These are phyloP conservation scores for Neolamprologus modestus DNA, from an alignment of 2,113 vertebrate species.

Conservation along the genomic window DNA sequence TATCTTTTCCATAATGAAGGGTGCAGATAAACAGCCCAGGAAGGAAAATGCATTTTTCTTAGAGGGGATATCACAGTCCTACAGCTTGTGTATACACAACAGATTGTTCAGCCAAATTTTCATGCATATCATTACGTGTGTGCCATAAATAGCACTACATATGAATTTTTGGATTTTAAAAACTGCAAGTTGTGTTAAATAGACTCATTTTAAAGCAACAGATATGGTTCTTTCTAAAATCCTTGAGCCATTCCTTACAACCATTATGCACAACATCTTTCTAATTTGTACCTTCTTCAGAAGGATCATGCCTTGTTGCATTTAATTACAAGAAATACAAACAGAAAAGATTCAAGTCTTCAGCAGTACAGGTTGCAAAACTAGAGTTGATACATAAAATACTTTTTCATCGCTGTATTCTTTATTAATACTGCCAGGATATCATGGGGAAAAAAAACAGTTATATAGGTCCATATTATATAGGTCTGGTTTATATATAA, in stretches of 20 bases:
- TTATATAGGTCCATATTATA: neutral
- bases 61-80: neutral
- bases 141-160: neutral
- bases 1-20: neutral
- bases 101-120: neutral
- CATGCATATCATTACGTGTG: neutral
- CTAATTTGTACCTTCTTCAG: neutral
- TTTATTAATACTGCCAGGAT: neutral
- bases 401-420: neutral
- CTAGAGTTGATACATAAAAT: neutral
- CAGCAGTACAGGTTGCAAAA: neutral
- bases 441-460: rapidly evolving
- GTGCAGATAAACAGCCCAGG: neutral
- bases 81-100: neutral
- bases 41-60: neutral
- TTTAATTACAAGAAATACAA: neutral
- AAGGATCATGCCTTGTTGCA: neutral
- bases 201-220: neutral
- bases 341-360: neutral
- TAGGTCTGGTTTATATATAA: neutral
- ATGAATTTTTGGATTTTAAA: neutral
- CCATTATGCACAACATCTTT: neutral
- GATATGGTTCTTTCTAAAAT: neutral
- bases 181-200: neutral
- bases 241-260: neutral